Evolutionary conservation across 2,888 invertebrate species (phyloP).

Genomic region (Eupelmus urozonus): DNA sequence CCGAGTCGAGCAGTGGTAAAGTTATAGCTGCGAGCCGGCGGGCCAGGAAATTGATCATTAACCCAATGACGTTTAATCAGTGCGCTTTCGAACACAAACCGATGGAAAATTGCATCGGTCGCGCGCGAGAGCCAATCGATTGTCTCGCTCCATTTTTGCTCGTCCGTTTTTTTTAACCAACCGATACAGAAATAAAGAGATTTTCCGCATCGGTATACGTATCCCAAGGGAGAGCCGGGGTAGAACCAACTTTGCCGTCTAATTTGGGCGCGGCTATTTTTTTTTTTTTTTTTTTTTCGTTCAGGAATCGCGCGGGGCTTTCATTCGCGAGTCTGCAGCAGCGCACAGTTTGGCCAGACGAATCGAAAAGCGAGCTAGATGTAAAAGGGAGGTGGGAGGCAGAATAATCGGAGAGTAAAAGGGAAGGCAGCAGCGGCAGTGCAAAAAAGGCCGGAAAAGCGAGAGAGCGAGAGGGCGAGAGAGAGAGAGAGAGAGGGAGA

Average conservation of each 20-base stretch:
- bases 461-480: conserved; percentile 11
- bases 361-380: conserved; percentile 30
- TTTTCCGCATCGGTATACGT: conserved; percentile 31
- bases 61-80: conserved; percentile 44
- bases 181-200: conserved; percentile 34
- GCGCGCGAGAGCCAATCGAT: neutral
- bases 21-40: neutral
- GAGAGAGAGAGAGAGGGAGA: neutral
- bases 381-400: conserved; percentile 49
- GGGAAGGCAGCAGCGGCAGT: conserved; percentile 11
- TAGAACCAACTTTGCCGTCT: conserved; percentile 46
- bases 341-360: conserved; percentile 22
- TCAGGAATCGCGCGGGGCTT: conserved; percentile 11
- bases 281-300: neutral
- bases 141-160: neutral
- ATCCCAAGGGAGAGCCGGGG: no score
- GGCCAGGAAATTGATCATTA: conserved; percentile 38
- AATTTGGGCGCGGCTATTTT: conserved; percentile 21
- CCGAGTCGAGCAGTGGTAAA: no score
- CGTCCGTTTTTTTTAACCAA: neutral
- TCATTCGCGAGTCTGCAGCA: conserved; percentile 30
- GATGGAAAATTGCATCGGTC: conserved; percentile 5
- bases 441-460: conserved; percentile 32
- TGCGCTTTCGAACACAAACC: conserved; percentile 36
- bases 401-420: conserved; percentile 59